Evolutionary conservation across 2,888 invertebrate genomes (phyloP).

Genomic region (Macrosoma leucophasiata): DNA sequence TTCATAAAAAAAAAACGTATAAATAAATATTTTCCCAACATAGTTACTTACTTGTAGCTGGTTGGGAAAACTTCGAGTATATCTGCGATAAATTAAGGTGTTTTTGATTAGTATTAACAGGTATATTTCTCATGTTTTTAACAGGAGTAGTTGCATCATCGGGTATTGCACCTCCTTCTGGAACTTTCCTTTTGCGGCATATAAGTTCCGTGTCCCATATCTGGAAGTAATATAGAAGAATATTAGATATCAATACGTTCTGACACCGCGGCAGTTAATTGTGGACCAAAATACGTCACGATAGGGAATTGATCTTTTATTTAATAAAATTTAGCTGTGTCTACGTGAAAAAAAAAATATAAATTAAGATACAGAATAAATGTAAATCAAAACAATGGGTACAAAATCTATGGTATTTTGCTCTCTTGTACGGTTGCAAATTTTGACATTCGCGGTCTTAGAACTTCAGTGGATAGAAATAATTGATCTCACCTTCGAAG

Average conservation of each 20-base stretch:
- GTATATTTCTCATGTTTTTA: constrained; percentile 65
- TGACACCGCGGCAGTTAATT: too few relatives aligned
- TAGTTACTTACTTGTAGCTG: constrained; percentile 58
- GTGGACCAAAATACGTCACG: too few relatives aligned
- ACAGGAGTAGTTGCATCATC: constrained; percentile 49
- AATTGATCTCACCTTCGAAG: constrained; percentile 45
- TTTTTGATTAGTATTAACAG: constrained; percentile 60
- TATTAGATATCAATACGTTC: neutral
- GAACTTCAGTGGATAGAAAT: constrained; percentile 3
- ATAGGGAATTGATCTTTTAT: too few relatives aligned
- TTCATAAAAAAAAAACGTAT: too few relatives aligned
- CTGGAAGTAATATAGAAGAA: constrained; percentile 28
- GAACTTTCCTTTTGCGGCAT: constrained; percentile 61
- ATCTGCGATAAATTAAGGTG: constrained; percentile 68
- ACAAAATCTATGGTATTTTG: neutral
- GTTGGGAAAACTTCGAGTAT: constrained; percentile 68
- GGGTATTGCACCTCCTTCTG: constrained; percentile 46
- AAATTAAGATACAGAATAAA: too few relatives aligned
- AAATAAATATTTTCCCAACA: constrained; percentile 6
- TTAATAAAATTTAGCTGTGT: too few relatives aligned
- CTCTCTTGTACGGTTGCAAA: too few relatives aligned
- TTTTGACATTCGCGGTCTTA: neutral
- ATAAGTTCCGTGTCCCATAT: constrained; percentile 65
- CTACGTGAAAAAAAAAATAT: too few relatives aligned
- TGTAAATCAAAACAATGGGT: neutral